Conservation (phyloP, 1,140 invertebrate genomes). For the Hermatobates lingyangjiaoensis region DNA sequence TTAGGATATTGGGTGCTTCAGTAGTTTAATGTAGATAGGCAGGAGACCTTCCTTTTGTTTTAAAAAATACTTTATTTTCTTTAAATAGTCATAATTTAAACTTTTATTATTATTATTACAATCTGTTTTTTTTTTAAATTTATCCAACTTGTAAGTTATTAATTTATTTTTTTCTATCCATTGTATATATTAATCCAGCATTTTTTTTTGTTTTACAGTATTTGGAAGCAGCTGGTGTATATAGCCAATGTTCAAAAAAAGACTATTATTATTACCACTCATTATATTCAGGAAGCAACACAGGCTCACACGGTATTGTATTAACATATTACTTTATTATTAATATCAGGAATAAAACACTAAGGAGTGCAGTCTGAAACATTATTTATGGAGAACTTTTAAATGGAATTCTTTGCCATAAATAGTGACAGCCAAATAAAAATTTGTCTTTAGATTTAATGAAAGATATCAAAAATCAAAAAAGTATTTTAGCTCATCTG, state of each 20-base stretch:
- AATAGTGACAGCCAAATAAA: background rate
- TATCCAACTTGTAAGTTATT: too few relatives aligned
- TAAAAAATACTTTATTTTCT: too few relatives aligned
- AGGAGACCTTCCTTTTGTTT: too few relatives aligned
- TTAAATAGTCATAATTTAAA: too few relatives aligned
- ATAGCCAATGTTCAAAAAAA: constrained; percentile 27
- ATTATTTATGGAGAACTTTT: background rate
- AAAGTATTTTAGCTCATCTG: background rate
- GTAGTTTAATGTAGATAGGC: too few relatives aligned
- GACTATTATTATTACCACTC: constrained; percentile 74
- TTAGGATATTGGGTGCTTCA: too few relatives aligned
- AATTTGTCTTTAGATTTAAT: background rate
- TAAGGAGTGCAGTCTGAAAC: background rate
- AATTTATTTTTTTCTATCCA: too few relatives aligned
- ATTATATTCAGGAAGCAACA: constrained; percentile 81
- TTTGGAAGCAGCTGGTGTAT: constrained; percentile 13
- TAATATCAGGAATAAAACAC: background rate
- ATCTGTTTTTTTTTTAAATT: too few relatives aligned
- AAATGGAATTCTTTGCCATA: background rate
- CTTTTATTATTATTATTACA: too few relatives aligned
- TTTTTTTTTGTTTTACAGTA: constrained; percentile 13
- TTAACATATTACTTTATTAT: background rate
- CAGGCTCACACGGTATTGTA: constrained; percentile 33
- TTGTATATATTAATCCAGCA: too few relatives aligned
- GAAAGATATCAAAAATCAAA: background rate